Evolutionary conservation across 2,797 vertebrate genomes (phyloP), one percentile per base, ranked within the genome.

Genomic region (Odontamblyopus rebecca): DNA sequence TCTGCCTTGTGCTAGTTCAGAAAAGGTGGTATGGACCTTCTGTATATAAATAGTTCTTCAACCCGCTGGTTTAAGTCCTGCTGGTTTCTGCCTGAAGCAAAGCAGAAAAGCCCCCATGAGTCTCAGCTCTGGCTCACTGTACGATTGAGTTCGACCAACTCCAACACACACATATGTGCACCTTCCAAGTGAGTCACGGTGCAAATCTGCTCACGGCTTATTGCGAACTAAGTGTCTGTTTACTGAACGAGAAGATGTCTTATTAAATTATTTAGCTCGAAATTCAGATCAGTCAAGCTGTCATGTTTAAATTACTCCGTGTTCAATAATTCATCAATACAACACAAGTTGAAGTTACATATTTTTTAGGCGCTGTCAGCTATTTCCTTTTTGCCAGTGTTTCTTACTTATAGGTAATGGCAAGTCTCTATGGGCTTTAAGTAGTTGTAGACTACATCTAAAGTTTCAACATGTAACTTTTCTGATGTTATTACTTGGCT

Each of bases 161-260:
- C 75, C 68, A 30, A 62, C 60, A 54, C 59, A 68, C 66, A 64
- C 60, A 74, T 71, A 76, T 71, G 56, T 59, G 13, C 57, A 67
- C 48, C 65, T 73, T 53, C 79, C 15, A 15, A 63, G 35, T 75
- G 81, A 87, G 69, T 84, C 79, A 72, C 68, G 38, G 70, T 73
- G 75, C 59, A 64, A 71, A 85, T 70, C 73, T 74, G 76, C 61
- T 73, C 64, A 53, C 74, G 75, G 79, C 75, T 82, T 81, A 71
- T 76, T 66, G 76, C 0, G 38, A 79, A 81, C 77, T 61, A 76
- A 84, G 70, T 53, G 68, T 61, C 51, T 85, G 73, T 85, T 86
- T 86, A 85, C 61, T 53, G 68, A 85, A 84, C 74, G 75, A 64
- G 79, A 77, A 75, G 63, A 64, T 0, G 3, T 61, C 67, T 78